Conservation (phyloP, 2,888 invertebrate genomes). For the Lycophotia porphyrea region DNA sequence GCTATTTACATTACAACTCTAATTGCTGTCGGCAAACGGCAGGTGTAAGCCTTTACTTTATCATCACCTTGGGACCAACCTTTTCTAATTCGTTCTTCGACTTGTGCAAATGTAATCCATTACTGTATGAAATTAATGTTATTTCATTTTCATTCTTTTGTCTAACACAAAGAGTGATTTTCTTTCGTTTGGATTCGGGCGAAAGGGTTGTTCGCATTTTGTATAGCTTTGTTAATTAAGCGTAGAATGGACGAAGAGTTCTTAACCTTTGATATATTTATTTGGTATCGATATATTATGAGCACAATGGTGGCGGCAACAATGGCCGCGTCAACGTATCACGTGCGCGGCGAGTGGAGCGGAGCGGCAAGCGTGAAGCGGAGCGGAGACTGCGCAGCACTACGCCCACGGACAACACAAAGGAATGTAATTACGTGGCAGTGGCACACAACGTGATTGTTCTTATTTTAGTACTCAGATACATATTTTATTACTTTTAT, state of each 20-base stretch:
- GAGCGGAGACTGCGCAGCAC: constrained; percentile 54
- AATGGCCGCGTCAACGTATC: constrained; percentile 55
- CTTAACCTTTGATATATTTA: constrained; percentile 55
- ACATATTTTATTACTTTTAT: constrained; percentile 31
- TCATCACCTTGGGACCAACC: constrained; percentile 73
- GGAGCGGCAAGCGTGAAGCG: constrained; percentile 30
- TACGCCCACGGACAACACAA: constrained; percentile 75
- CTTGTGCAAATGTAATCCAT: constrained; percentile 67
- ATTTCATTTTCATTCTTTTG: constrained; percentile 38
- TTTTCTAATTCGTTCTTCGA: constrained; percentile 74
- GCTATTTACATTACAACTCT: constrained; percentile 85
- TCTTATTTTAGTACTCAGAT: constrained; percentile 67
- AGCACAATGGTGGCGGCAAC: constrained; percentile 62
- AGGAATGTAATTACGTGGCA: constrained; percentile 87
- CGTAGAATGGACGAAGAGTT: constrained; percentile 46
- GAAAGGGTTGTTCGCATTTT: constrained; percentile 23
- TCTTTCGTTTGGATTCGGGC: constrained; percentile 12
- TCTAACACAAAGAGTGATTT: constrained; percentile 18
- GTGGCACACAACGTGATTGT: constrained; percentile 77
- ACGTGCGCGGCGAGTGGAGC: constrained; percentile 48
- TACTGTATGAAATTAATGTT: constrained; percentile 54
- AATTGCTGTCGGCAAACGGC: constrained; percentile 79
- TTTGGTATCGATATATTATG: constrained; percentile 62
- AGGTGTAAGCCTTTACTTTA: constrained; percentile 77
- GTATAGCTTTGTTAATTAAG: constrained; percentile 43